Conservation (phyloP, 2,888 invertebrate genomes). For the Leptothorax acervorum region DNA sequence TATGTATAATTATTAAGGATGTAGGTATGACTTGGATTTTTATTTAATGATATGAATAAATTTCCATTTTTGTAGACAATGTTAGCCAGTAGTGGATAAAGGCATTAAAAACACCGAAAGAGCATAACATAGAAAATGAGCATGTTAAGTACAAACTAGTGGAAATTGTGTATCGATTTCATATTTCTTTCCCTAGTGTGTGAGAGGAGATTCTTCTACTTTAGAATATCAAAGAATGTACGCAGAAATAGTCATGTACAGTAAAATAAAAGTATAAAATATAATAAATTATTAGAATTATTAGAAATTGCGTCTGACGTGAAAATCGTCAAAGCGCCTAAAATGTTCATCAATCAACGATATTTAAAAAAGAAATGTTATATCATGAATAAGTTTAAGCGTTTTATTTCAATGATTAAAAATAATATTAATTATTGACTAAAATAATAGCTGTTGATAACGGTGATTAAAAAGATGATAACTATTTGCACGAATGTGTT, state of each 20-base stretch:
- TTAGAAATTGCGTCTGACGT: background rate
- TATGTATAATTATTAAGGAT: conserved; percentile 33
- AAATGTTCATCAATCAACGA: conserved; percentile 15
- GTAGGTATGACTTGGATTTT: conserved; percentile 4
- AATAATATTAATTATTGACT: conserved; percentile 14
- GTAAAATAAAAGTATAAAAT: conserved; percentile 50
- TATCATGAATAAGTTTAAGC: conserved; percentile 37
- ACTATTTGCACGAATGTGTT: conserved; percentile 53
- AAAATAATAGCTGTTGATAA: background rate
- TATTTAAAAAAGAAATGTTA: conserved; percentile 14
- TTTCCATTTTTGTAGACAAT: conserved; percentile 27
- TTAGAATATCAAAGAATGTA: conserved; percentile 27
- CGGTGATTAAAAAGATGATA: conserved; percentile 12
- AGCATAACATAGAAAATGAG: conserved; percentile 58
- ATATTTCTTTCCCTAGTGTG: conserved; percentile 15
- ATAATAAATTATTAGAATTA: conserved; percentile 9
- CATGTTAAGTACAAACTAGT: conserved; percentile 75
- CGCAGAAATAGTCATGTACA: conserved; percentile 56
- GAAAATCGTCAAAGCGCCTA: background rate
- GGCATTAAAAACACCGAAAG: background rate
- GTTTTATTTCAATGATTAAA: conserved; percentile 8
- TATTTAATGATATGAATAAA: conserved; percentile 16
- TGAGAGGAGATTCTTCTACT: conserved; percentile 16
- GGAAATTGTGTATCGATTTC: conserved; percentile 36
- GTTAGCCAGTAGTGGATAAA: conserved; percentile 38